Conservation (phyloP, 1,140 invertebrate genomes). For the Ceratina australensis region DNA sequence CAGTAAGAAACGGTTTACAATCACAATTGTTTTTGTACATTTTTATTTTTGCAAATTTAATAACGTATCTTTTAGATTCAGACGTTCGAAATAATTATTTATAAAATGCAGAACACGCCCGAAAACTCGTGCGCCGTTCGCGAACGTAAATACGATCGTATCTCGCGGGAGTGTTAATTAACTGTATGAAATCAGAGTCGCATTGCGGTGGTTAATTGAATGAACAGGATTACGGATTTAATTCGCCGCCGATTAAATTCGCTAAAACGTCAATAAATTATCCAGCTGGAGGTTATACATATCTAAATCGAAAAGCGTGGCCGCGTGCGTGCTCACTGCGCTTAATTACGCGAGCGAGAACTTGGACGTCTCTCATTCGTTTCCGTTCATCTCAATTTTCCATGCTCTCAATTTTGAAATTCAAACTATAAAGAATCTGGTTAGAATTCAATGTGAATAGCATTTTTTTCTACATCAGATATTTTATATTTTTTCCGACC, state of each 20-base stretch:
- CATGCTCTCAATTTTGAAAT: too few species aligned
- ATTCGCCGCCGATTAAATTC: slow-evolving; percentile 55
- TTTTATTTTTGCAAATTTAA: background rate
- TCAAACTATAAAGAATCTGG: too few species aligned
- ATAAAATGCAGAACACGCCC: too few species aligned
- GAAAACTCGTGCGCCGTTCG: background rate
- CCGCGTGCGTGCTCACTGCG: background rate
- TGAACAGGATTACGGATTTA: slow-evolving; percentile 48
- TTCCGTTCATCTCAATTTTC: too few species aligned
- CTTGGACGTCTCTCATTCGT: background rate
- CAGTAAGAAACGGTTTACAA: too few species aligned
- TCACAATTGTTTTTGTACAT: background rate
- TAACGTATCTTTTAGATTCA: background rate
- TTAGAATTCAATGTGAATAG: too few species aligned
- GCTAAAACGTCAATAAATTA: slow-evolving; percentile 49
- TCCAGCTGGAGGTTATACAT: background rate
- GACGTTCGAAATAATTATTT: slow-evolving; percentile 2
- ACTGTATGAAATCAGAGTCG: slow-evolving; percentile 45
- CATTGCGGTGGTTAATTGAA: slow-evolving; percentile 38
- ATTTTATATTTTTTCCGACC: too few species aligned
- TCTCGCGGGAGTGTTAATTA: slow-evolving; percentile 39
- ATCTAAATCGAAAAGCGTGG: slow-evolving; percentile 37
- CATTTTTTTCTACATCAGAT: too few species aligned
- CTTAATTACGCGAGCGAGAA: slow-evolving; percentile 36
- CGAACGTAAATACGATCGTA: background rate